Conservation (phyloP, 2,113 vertebrate genomes). For the Erpornis zantholeuca region DNA sequence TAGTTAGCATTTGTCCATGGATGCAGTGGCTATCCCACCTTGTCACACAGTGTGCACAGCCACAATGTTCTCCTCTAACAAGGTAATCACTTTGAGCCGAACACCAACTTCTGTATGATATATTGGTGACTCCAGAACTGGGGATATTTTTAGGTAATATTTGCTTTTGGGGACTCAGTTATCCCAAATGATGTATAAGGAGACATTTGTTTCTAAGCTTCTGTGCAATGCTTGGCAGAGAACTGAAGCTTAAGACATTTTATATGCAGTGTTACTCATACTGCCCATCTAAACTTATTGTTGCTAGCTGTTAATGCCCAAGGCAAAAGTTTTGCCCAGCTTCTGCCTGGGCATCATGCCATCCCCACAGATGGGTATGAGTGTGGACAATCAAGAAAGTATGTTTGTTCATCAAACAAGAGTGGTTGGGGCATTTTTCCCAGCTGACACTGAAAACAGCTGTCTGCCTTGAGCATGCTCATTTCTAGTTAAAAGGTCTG, state of each 20-base stretch:
- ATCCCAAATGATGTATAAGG: neutral
- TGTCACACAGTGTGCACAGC: neutral
- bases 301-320: constrained; percentile 50
- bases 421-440: constrained; percentile 49
- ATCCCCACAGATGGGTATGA: constrained; percentile 65
- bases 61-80: neutral
- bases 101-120: neutral
- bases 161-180: neutral
- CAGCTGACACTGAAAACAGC: constrained; percentile 69
- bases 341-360: constrained; percentile 58
- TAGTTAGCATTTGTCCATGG: neutral
- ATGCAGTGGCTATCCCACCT: neutral
- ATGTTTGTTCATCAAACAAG: constrained; percentile 62
- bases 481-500: constrained; percentile 35
- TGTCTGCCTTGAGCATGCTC: constrained; percentile 38
- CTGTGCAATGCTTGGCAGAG: neutral
- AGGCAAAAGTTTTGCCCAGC: constrained; percentile 67
- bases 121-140: neutral
- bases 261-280: constrained; percentile 20
- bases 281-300: constrained; percentile 54
- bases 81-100: neutral
- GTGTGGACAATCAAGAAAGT: constrained; percentile 63
- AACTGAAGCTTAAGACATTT: constrained; percentile 20
- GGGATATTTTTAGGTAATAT: neutral
- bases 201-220: constrained; percentile 37